Conservation (phyloP, 64 coral and sea anemone species). For the Acropora tenuis region DNA sequence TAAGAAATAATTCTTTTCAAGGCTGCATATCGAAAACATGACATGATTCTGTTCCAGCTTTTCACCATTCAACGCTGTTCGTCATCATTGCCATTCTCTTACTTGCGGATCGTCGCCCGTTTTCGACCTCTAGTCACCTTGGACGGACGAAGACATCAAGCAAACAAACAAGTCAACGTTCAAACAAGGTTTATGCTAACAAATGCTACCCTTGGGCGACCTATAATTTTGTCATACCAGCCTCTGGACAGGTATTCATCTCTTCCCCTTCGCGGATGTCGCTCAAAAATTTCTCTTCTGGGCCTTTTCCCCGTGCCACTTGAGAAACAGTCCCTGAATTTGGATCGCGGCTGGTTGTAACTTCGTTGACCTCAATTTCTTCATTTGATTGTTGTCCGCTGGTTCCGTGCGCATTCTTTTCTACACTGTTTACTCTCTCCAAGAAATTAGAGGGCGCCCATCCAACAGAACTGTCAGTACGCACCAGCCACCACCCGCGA, state of each 20-base stretch:
- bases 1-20: no score
- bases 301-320: slow-evolving; percentile 2
- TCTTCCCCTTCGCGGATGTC: slow-evolving; percentile 18
- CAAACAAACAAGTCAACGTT: not conserved
- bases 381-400: not conserved
- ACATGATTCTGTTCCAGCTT: no score
- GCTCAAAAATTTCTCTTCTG: slow-evolving; percentile 48
- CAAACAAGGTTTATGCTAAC: not conserved
- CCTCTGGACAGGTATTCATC: not conserved
- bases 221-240: not conserved
- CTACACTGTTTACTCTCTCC: slow-evolving; percentile 51
- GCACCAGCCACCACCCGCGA: slow-evolving; percentile 86
- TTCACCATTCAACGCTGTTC: no score
- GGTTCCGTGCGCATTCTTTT: not conserved
- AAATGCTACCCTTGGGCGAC: not conserved
- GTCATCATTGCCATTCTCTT: no score
- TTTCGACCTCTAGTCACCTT: no score
- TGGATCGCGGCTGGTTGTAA: slow-evolving; percentile 26
- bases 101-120: no score
- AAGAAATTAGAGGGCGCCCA: slow-evolving; percentile 94
- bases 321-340: slow-evolving; percentile 38
- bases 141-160: no score
- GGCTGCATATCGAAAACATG: no score
- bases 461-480: slow-evolving; percentile 69
- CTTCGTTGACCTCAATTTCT: not conserved